phyloP scores from a whole-genome alignment of 2,888 invertebrate species.

The Lasioglossum leucozonium region DNA sequence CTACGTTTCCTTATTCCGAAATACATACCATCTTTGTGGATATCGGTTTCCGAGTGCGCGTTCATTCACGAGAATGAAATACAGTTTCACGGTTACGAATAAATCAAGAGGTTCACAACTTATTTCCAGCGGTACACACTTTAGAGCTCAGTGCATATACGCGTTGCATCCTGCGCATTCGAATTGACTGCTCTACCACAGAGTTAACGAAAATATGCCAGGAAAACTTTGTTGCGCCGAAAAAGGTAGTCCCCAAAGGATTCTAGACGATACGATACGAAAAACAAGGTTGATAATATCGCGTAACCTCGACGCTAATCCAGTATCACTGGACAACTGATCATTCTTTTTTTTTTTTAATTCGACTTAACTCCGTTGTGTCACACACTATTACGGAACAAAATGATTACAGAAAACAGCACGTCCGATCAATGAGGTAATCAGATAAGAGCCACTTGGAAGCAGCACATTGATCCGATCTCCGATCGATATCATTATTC shows the following conservation, averaged over 20 bases:
- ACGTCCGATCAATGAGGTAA: slow-evolving; percentile 27
- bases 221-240: not conserved
- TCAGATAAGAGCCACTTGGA: slow-evolving; percentile 29
- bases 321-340: slow-evolving; percentile 11
- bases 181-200: not conserved
- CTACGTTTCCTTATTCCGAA: not conserved
- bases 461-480: slow-evolving; percentile 20
- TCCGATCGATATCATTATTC: slow-evolving; percentile 20
- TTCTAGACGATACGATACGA: not conserved
- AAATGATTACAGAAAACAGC: slow-evolving; percentile 21
- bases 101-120: not conserved
- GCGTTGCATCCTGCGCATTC: not conserved
- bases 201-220: not conserved
- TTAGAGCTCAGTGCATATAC: not conserved
- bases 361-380: slow-evolving; percentile 19
- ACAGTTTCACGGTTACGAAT: not conserved
- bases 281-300: slow-evolving; percentile 30
- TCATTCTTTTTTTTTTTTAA: no score
- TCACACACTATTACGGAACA: slow-evolving; percentile 29
- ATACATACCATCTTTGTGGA: not conserved
- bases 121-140: not conserved
- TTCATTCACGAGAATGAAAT: not conserved
- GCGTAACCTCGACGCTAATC: slow-evolving; percentile 27
- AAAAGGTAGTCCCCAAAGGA: not conserved
- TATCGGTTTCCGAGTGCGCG: not conserved